A percentile compares a stretch with the other conserved stretches of the same genome.
Conservation (phyloP, 2,888 invertebrate species). For the Hartigia nigra region DNA sequence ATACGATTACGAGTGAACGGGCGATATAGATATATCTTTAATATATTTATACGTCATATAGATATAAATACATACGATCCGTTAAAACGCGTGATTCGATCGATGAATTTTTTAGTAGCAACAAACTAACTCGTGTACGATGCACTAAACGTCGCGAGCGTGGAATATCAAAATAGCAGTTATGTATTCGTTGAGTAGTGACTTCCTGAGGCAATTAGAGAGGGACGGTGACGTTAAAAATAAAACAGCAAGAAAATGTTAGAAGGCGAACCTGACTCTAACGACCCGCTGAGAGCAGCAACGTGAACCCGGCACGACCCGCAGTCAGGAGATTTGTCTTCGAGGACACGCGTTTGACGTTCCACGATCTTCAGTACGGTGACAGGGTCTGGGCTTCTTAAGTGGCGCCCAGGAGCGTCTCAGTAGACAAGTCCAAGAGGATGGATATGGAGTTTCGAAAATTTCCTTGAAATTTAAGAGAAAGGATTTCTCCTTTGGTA, state of each 20-base stretch:
- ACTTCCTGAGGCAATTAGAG: conserved; percentile 40
- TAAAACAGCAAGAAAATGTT: conserved; percentile 36
- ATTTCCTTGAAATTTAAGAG: background rate
- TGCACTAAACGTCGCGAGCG: background rate
- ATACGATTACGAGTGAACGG: background rate
- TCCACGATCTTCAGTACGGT: conserved; percentile 49
- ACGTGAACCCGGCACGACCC: conserved; percentile 37
- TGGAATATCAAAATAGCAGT: conserved; percentile 34
- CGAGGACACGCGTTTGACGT: conserved; percentile 53
- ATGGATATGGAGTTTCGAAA: background rate
- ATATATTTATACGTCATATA: background rate
- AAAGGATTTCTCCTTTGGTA: background rate
- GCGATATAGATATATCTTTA: background rate
- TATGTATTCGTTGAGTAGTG: conserved; percentile 39
- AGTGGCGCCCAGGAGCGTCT: background rate
- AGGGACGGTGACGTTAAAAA: conserved; percentile 36
- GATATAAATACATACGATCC: too few species aligned
- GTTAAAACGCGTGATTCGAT: background rate
- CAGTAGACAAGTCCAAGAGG: background rate
- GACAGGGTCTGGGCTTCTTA: conserved; percentile 29
- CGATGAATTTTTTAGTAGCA: background rate
- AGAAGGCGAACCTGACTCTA: conserved; percentile 33
- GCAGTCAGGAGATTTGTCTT: conserved; percentile 53
- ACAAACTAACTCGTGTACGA: background rate
- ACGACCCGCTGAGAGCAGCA: conserved; percentile 55